A percentile compares a stretch with the other conserved stretches of the same genome.
Conservation (phyloP, 2,797 vertebrate species). For the Oreochromis grahami region DNA sequence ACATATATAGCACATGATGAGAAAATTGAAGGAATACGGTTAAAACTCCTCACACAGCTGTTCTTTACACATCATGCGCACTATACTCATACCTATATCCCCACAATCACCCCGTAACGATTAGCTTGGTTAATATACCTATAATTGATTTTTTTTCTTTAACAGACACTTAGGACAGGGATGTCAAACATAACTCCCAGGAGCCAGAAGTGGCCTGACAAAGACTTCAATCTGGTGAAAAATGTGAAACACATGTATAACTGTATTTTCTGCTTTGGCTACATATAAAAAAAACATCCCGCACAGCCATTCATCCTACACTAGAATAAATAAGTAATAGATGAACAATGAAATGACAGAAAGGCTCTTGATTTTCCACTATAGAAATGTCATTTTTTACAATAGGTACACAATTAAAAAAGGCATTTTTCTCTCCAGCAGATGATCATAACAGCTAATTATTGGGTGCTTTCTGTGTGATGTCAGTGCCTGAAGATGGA, state of each 20-base stretch:
- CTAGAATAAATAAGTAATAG: background rate
- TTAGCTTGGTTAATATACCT: background rate
- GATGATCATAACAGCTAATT: background rate
- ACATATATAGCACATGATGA: background rate
- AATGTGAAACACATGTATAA: background rate
- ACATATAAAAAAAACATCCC: rapidly evolving
- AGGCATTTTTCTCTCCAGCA: background rate
- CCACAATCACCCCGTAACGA: background rate
- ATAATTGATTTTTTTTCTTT: background rate
- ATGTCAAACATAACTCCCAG: background rate
- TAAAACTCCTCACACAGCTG: background rate
- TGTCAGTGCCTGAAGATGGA: background rate
- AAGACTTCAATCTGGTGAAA: background rate
- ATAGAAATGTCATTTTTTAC: background rate
- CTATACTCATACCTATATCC: background rate
- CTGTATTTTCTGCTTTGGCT: background rate
- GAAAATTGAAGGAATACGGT: background rate
- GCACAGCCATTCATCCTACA: background rate
- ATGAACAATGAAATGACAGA: background rate
- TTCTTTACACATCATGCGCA: background rate
- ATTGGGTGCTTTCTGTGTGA: background rate
- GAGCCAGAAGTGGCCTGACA: background rate
- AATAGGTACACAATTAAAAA: background rate
- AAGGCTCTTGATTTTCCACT: background rate
- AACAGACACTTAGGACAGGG: background rate